Evolutionary conservation across 2,888 invertebrate species (phyloP).

Genomic region (Ypsolopha scabrella): DNA sequence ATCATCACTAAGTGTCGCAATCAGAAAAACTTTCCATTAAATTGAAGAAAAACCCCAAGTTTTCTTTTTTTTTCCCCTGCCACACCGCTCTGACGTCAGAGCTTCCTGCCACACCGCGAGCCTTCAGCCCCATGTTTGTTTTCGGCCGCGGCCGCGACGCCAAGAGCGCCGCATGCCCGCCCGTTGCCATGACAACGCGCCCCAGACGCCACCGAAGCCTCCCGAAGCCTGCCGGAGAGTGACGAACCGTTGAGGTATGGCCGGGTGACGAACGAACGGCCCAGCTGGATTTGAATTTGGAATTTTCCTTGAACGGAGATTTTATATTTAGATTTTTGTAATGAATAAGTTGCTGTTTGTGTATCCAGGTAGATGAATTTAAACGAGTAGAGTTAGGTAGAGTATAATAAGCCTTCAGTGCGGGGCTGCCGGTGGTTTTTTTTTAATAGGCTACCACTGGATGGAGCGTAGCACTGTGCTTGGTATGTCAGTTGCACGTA

Average conservation of each 20-base stretch:
- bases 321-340: no score
- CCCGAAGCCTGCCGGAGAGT: slow-evolving; percentile 15
- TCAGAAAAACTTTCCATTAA: not conserved
- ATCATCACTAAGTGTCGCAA: not conserved
- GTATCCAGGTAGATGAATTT: no score
- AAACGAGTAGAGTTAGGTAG: no score
- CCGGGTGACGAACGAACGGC: not conserved
- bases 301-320: not conserved
- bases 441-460: not conserved
- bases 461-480: not conserved
- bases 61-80: slow-evolving; percentile 15
- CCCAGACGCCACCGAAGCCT: slow-evolving; percentile 46
- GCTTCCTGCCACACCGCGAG: slow-evolving; percentile 22
- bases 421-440: no score
- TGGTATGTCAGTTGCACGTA: not conserved
- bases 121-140: slow-evolving; percentile 51
- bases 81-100: no score
- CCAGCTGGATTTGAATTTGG: not conserved
- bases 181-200: slow-evolving; percentile 52
- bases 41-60: slow-evolving; percentile 6
- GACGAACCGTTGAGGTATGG: no score
- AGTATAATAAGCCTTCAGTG: no score
- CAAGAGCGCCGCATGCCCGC: slow-evolving; percentile 36
- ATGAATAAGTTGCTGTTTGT: no score
- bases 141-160: slow-evolving; percentile 45